Base-by-base conservation (phyloP, 2,888 invertebrate genomes). In the Tillus elongatus region DNA sequence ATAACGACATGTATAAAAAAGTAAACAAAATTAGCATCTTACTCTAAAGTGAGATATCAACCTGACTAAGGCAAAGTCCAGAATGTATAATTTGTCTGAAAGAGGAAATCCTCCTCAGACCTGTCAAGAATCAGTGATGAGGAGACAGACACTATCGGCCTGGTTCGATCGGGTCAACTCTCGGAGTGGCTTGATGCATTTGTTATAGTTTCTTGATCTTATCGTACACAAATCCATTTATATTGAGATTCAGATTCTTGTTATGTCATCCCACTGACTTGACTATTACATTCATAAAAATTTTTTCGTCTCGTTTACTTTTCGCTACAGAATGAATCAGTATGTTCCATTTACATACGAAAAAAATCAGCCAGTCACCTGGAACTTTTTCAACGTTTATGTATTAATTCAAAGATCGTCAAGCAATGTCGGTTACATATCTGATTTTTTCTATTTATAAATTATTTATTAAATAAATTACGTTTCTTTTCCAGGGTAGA, bases 241-340 rank as follows among this genome's bases (percentile, higher is more conserved):
- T 62, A 61, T 59, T 62, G 61, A 61, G 61, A 63, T 61, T 61
- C 52, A 48, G 52, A 53, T 60, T 63, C 58, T 42, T 60, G 61
- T 60, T 54, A 49, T 54, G 61, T 62, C 62, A 62, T 57, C 52
- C 54, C 47, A 42, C 45, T 53, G 51, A 52, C 49, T 52, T 43
- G 46, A 19, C 24, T 19, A n/a, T n/a, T n/a, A n/a, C n/a, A n/a
- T n/a, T n/a, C n/a, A n/a, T n/a, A n/a, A n/a, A n/a, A n/a, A n/a
- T n/a, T n/a, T n/a, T n/a, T n/a, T n/a, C n/a, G n/a, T n/a, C n/a
- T n/a, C n/a, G n/a, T n/a, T n/a, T n/a, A n/a, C n/a, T n/a, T n/a
- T n/a, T n/a, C n/a, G n/a, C n/a, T n/a, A n/a, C n/a, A n/a, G n/a
- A n/a, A n/a, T n/a, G n/a, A n/a, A n/a, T n/a, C n/a, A n/a, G n/a